These are phyloP conservation scores for Temnothorax ravouxi DNA, from an alignment of 2,888 invertebrate genomes.

Conservation along the genomic window DNA sequence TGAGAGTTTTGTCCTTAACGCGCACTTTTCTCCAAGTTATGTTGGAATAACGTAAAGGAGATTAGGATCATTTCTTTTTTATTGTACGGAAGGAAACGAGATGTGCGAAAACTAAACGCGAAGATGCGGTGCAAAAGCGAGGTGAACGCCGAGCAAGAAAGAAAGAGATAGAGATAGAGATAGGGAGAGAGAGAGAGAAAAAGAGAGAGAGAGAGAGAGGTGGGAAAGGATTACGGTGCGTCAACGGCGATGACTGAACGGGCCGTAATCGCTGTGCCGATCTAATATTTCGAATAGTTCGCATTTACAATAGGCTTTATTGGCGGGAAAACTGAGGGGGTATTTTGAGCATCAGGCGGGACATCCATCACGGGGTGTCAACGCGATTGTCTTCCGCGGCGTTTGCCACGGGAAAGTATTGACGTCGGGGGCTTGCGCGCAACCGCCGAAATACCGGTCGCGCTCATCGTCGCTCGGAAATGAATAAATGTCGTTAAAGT, in stretches of 20 bases:
- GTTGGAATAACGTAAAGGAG: conserved; percentile 3
- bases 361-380: conserved; percentile 86
- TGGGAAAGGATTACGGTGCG: conserved; percentile 85
- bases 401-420: conserved; percentile 81
- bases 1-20: neutral
- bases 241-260: conserved; percentile 86
- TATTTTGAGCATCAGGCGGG: conserved; percentile 81
- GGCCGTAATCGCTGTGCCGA: conserved; percentile 83
- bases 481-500: conserved; percentile 53
- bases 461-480: conserved; percentile 38
- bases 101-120: conserved; percentile 18
- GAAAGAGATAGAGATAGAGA: conserved; percentile 32
- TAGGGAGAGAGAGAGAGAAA: no score
- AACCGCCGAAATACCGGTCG: conserved; percentile 50
- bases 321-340: conserved; percentile 83
- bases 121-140: neutral
- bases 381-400: conserved; percentile 86
- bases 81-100: neutral
- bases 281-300: conserved; percentile 86
- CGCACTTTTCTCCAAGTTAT: conserved; percentile 31
- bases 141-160: neutral
- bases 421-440: conserved; percentile 65
- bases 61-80: conserved; percentile 18
- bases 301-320: conserved; percentile 86
- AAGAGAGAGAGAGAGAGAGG: conserved; percentile 70